Evolutionary conservation across 2,797 vertebrate species (phyloP).

Genomic region (Neosilurus hyrtlii): DNA sequence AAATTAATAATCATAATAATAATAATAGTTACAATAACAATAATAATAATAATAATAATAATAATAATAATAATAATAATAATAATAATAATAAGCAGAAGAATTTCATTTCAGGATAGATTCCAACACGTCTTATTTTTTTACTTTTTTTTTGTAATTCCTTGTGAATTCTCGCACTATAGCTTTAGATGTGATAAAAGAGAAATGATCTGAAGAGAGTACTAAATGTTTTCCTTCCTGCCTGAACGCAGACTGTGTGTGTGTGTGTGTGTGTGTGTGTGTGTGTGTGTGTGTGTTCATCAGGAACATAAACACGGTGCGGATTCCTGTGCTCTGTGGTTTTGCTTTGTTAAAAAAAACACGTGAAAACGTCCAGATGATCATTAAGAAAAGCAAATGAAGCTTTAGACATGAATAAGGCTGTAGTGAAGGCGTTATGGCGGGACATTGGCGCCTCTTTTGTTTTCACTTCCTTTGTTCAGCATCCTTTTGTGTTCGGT

Average conservation of each 20-base stretch:
- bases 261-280: conserved; percentile 2
- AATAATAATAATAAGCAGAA: too few relatives aligned
- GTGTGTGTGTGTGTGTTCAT: not conserved
- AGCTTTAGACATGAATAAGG: not conserved
- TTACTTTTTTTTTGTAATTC: not conserved
- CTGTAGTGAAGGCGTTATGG: not conserved
- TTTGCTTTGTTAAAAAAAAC: not conserved
- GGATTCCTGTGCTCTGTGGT: conserved; percentile 12
- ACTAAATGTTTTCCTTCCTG: conserved; percentile 2
- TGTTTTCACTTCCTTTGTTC: conserved; percentile 74
- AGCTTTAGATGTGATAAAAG: not conserved
- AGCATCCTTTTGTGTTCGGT: conserved; percentile 79
- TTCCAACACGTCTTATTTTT: not conserved
- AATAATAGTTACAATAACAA: too few relatives aligned
- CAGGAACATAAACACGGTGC: not conserved
- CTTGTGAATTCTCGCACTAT: not conserved
- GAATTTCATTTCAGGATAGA: not conserved
- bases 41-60: too few relatives aligned
- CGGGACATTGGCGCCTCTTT: conserved; percentile 39
- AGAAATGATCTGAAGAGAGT: not conserved
- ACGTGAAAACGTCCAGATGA: not conserved
- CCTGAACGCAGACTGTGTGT: conserved; percentile 11
- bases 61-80: too few relatives aligned
- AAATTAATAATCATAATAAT: too few relatives aligned
- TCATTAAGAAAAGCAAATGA: not conserved